Base-by-base conservation (phyloP, 2,113 vertebrate species). In the Eolophus roseicapilla region DNA sequence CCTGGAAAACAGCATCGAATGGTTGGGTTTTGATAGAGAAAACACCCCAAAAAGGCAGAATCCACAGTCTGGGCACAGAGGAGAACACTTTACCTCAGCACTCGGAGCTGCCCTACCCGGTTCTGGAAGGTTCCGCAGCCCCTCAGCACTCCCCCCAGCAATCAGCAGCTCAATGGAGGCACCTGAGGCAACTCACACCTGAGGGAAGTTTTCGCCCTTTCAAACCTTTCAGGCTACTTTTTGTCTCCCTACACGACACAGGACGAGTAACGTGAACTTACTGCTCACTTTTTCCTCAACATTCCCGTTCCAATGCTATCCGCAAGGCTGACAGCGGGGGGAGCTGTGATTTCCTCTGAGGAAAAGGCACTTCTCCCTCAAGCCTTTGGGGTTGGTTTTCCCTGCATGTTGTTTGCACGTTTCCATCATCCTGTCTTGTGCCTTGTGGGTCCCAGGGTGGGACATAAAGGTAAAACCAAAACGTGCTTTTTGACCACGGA, bases 31-130 rank as follows among this genome's bases (percentile, higher is more conserved):
- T 10, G 18, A 4, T 2, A 14, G 8, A 41, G 11, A 41, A 24
- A 9, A 2, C 14, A 2, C 6, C 1, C 2, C 7, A 8, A 5
- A 13, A 10, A 25, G 6, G 3, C 8, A 20, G 4, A 6, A 3
- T 3, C 5, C 2, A 0, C 5, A 1, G 2, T 2, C 3, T 13
- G 1, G 13, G 4, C 9, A 24, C 13, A 0, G 4, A 43, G 11
- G 5, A 37, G 13, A 1, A 5, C 10, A 0, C 8, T 7, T 31
- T 1, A 24, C 52, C 60, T 62, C 79, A 53, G 46, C 41, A 15
- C 19, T 7, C 17, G 3, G 2, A 7, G 1, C 33, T 4, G 19
- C 27, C 24, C 75, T 3, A 0, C 27, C 21, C 17, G 0, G 2
- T 5, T 80, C 92, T 24, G 7, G 76, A 71, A 70, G n/a, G 82